phyloP scores from a whole-genome alignment of 2,888 invertebrate genomes.

The Andrena dorsata region DNA sequence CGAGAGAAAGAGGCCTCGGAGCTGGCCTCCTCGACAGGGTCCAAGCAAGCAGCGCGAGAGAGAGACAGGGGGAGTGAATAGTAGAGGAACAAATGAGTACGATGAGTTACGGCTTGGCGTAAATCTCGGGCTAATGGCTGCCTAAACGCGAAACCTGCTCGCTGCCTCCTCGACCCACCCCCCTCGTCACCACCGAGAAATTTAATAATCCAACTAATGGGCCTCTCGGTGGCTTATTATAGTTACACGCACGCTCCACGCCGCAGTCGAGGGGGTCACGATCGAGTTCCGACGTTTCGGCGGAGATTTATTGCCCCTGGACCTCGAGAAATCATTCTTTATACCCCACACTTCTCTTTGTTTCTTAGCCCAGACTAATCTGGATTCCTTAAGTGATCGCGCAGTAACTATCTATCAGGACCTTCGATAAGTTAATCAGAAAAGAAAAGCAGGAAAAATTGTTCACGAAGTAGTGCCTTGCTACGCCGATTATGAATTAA shows the following conservation, averaged over 20 bases:
- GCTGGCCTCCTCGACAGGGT: slow-evolving; percentile 12
- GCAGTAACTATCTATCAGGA: no score
- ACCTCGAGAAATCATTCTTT: slow-evolving; percentile 9
- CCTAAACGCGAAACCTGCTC: slow-evolving; percentile 84
- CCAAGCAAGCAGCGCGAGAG: slow-evolving; percentile 55
- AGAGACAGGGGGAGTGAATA: slow-evolving; percentile 62
- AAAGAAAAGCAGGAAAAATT: no score
- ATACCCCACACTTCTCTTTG: not conserved
- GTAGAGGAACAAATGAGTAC: slow-evolving; percentile 83
- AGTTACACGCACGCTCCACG: slow-evolving; percentile 64
- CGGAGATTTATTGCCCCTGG: slow-evolving; percentile 17
- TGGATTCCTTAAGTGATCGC: no score
- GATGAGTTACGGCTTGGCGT: slow-evolving; percentile 85
- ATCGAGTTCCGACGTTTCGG: slow-evolving; percentile 14
- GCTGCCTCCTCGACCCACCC: slow-evolving; percentile 60
- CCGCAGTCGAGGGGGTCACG: slow-evolving; percentile 21
- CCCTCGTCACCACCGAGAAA: slow-evolving; percentile 81
- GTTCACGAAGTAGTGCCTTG: no score
- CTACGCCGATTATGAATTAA: not conserved
- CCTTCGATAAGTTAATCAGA: no score
- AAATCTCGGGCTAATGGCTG: slow-evolving; percentile 84
- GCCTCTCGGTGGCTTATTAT: slow-evolving; percentile 82
- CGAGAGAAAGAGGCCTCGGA: slow-evolving; percentile 42
- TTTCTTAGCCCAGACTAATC: not conserved
- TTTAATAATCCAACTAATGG: slow-evolving; percentile 85